phyloP scores from a whole-genome alignment of 2,113 vertebrate genomes.

The Myrmophylax atrothorax region DNA sequence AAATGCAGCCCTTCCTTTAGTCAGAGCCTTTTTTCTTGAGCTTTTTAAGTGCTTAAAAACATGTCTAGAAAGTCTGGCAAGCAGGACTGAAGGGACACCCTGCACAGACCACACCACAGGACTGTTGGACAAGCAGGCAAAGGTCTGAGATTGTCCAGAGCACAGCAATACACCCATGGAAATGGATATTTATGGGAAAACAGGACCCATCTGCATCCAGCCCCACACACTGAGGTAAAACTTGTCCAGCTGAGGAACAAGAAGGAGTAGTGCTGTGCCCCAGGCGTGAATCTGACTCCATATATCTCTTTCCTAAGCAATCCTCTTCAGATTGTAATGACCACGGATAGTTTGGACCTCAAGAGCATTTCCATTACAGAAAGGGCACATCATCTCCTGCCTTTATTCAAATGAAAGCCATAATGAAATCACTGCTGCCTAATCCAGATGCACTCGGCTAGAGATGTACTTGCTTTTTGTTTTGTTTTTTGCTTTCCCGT shows the following conservation, averaged over 20 bases:
- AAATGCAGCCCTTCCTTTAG: not conserved
- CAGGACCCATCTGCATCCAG: not conserved
- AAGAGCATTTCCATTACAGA: conserved; percentile 59
- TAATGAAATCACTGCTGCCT: conserved; percentile 55
- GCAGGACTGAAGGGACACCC: not conserved
- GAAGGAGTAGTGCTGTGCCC: not conserved
- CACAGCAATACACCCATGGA: not conserved
- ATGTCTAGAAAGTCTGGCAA: not conserved
- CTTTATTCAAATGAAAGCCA: conserved; percentile 51
- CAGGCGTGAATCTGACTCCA: not conserved
- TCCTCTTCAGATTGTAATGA: conserved; percentile 40
- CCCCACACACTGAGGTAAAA: not conserved
- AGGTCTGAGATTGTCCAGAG: not conserved
- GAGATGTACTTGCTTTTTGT: conserved; percentile 2
- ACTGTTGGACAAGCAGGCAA: not conserved
- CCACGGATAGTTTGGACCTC: conserved; percentile 9
- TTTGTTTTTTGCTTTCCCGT: conserved; percentile 7
- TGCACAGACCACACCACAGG: not conserved
- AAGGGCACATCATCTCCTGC: conserved; percentile 40
- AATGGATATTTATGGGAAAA: not conserved
- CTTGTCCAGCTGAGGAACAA: accelerated
- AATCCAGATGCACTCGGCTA: not conserved
- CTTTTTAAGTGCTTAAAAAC: not conserved
- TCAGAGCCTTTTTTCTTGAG: not conserved
- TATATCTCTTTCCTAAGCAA: not conserved